Evolutionary conservation across 1,140 invertebrate genomes (phyloP).

Genomic region (Heliconius hewitsoni): DNA sequence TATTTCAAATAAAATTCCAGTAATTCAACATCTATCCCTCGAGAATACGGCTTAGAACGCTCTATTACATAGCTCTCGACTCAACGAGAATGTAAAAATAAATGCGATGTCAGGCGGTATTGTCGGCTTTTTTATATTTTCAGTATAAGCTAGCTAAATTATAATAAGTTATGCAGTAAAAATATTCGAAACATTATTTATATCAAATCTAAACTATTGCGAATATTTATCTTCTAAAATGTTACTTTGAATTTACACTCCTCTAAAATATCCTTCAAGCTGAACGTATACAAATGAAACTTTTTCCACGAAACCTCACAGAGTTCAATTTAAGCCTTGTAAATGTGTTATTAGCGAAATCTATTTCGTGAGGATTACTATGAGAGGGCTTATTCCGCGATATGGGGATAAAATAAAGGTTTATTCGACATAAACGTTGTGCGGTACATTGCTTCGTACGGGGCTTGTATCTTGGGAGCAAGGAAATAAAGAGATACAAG

Average conservation of each 20-base stretch:
- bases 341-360: slow-evolving; percentile 40
- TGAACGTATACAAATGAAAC: slow-evolving; percentile 8
- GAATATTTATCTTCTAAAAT: background rate
- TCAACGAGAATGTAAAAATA: slow-evolving; percentile 40
- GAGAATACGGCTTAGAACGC: slow-evolving; percentile 35
- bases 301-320: background rate
- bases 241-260: background rate
- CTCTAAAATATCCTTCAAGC: background rate
- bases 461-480: slow-evolving; percentile 62
- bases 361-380: slow-evolving; percentile 40
- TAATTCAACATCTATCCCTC: slow-evolving; percentile 41
- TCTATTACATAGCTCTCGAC: slow-evolving; percentile 35
- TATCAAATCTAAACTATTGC: background rate
- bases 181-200: background rate
- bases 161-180: background rate
- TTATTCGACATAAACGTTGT: slow-evolving; percentile 60
- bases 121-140: slow-evolving; percentile 12
- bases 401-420: slow-evolving; percentile 63
- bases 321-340: slow-evolving; percentile 22
- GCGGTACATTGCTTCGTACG: slow-evolving; percentile 59
- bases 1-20: slow-evolving; percentile 47
- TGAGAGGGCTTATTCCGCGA: slow-evolving; percentile 43
- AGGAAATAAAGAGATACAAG: slow-evolving; percentile 66
- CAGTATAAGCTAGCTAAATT: background rate
- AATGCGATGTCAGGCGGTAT: slow-evolving; percentile 21